Percentiles rank a stretch among this genome's conserved stretches.
phyloP scores from a whole-genome alignment of 2,888 invertebrate genomes.

The Ichneumoninae sp. region DNA sequence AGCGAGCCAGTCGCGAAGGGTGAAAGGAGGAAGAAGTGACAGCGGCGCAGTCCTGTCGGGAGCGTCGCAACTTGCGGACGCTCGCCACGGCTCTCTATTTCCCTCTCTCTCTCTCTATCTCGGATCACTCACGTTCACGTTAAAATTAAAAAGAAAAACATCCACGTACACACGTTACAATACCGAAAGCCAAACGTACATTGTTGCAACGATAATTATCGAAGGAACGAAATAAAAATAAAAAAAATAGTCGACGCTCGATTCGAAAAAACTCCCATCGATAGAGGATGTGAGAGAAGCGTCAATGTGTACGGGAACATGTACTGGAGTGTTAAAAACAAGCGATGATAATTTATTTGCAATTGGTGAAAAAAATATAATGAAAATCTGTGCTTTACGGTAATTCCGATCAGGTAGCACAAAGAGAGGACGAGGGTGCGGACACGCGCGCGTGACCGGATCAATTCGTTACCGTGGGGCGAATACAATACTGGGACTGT shows the following conservation, averaged over 20 bases:
- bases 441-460: constrained; percentile 33
- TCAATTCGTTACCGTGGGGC: constrained; percentile 35
- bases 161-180: background rate
- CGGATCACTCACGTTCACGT: constrained; percentile 46
- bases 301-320: background rate
- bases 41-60: constrained; percentile 83
- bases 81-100: constrained; percentile 76
- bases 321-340: background rate
- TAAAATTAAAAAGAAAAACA: background rate
- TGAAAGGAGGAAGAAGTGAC: constrained; percentile 68
- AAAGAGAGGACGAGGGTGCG: constrained; percentile 8
- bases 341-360: background rate
- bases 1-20: constrained; percentile 66
- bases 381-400: background rate
- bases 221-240: background rate
- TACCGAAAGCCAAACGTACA: background rate
- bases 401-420: constrained; percentile 25
- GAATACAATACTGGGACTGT: constrained; percentile 25
- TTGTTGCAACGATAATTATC: background rate
- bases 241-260: background rate
- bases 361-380: background rate
- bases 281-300: background rate
- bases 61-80: constrained; percentile 83
- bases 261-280: background rate
- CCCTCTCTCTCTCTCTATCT: constrained; percentile 6